phyloP scores from a whole-genome alignment of 2,113 vertebrate genomes.

The Callipepla squamata region DNA sequence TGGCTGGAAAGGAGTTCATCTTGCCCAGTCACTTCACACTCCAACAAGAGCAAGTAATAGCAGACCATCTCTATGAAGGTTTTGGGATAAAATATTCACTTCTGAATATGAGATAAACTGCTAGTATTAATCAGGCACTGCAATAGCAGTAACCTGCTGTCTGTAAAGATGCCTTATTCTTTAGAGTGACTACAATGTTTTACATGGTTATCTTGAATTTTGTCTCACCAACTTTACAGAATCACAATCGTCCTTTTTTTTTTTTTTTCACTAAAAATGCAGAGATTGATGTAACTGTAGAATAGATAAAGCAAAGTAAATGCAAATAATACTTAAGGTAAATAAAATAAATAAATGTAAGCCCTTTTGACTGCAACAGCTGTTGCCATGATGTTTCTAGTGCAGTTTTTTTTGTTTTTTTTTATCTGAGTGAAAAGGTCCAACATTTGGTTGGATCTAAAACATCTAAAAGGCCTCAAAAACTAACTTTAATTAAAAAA shows the following conservation, averaged over 20 bases:
- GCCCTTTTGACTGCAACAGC: not conserved
- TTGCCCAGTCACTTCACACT: rapidly evolving
- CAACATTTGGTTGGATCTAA: not conserved
- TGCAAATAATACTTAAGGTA: not conserved
- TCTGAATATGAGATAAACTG: not conserved
- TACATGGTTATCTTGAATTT: not conserved
- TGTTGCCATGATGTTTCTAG: not conserved
- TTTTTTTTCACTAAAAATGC: not conserved
- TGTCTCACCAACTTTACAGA: not conserved
- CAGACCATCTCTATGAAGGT: not conserved
- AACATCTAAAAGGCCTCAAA: not conserved
- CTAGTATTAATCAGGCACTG: not conserved
- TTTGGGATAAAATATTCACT: not conserved
- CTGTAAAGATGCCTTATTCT: not conserved
- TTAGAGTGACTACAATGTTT: not conserved
- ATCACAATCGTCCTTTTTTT: not conserved
- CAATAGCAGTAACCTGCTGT: not conserved
- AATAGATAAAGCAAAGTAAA: not conserved
- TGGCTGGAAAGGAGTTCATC: not conserved
- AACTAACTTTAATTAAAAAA: not conserved
- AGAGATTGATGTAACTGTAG: not conserved
- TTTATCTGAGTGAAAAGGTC: not conserved
- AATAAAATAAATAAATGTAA: not conserved
- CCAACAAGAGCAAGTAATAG: rapidly evolving
- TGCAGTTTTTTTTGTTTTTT: not conserved